Evolutionary conservation across 2,797 vertebrate genomes (phyloP).

Genomic region (Sebastes hubbsi): DNA sequence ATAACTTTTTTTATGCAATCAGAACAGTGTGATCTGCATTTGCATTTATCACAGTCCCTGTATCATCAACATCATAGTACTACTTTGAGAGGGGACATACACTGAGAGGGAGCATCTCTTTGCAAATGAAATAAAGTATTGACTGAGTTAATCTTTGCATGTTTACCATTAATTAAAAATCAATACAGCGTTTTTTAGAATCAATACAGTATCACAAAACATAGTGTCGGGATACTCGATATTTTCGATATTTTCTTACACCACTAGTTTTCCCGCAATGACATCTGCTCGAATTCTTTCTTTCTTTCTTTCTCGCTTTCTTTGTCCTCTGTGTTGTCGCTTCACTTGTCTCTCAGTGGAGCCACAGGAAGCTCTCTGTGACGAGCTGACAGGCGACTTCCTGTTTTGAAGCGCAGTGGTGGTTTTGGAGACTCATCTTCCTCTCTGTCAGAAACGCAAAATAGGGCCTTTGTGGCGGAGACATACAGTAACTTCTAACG

Average conservation of each 20-base stretch:
- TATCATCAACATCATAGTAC: too few species aligned
- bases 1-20: too few species aligned
- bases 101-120: too few species aligned
- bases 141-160: too few species aligned
- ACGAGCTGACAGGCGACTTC: slow-evolving; percentile 63
- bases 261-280: background rate
- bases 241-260: too few species aligned
- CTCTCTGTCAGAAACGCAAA: slow-evolving; percentile 32
- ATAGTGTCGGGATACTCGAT: too few species aligned
- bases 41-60: too few species aligned
- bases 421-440: slow-evolving; percentile 47
- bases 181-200: too few species aligned
- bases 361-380: slow-evolving; percentile 68
- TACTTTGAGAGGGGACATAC: accelerated
- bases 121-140: too few species aligned
- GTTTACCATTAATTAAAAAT: too few species aligned
- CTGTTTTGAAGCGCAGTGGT: slow-evolving; percentile 70
- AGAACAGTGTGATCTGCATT: too few species aligned
- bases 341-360: slow-evolving; percentile 19
- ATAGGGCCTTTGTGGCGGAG: background rate
- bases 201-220: too few species aligned
- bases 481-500: background rate
- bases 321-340: slow-evolving; percentile 15
- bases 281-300: background rate
- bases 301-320: background rate